Conservation (phyloP, 2,888 invertebrate genomes). For the Anarsia innoxiella region DNA sequence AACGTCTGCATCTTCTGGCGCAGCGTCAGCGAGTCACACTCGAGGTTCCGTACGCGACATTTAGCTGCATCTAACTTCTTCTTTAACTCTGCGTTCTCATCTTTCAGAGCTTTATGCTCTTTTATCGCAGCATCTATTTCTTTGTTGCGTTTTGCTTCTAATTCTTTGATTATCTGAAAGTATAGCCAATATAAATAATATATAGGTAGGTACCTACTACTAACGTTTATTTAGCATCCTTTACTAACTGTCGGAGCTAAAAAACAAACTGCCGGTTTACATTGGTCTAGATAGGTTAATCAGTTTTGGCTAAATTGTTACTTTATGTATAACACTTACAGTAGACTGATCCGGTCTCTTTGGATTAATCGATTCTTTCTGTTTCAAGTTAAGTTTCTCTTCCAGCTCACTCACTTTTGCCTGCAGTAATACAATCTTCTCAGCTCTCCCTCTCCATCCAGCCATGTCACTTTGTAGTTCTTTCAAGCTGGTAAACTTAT, state of each 20-base stretch:
- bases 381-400: constrained; percentile 72
- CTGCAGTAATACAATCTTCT: constrained; percentile 82
- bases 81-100: constrained; percentile 74
- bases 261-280: too few species aligned
- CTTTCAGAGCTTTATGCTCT: constrained; percentile 72
- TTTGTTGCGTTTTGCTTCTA: constrained; percentile 72
- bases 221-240: too few species aligned
- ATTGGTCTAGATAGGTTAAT: too few species aligned
- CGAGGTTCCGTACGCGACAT: constrained; percentile 80
- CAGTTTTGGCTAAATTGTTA: too few species aligned
- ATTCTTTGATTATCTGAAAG: constrained; percentile 59
- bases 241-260: too few species aligned
- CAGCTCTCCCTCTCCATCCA: constrained; percentile 86
- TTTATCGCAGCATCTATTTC: constrained; percentile 76
- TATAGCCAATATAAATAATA: neutral
- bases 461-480: constrained; percentile 72
- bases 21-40: constrained; percentile 75
- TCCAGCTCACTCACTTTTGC: constrained; percentile 80
- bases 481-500: constrained; percentile 78
- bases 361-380: constrained; percentile 38
- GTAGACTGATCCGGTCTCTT: constrained; percentile 40
- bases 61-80: constrained; percentile 79
- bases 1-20: constrained; percentile 77
- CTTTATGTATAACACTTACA: too few species aligned
- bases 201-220: too few species aligned